Base-by-base conservation (phyloP, 2,797 vertebrate genomes). In the Pristis pectinata region DNA sequence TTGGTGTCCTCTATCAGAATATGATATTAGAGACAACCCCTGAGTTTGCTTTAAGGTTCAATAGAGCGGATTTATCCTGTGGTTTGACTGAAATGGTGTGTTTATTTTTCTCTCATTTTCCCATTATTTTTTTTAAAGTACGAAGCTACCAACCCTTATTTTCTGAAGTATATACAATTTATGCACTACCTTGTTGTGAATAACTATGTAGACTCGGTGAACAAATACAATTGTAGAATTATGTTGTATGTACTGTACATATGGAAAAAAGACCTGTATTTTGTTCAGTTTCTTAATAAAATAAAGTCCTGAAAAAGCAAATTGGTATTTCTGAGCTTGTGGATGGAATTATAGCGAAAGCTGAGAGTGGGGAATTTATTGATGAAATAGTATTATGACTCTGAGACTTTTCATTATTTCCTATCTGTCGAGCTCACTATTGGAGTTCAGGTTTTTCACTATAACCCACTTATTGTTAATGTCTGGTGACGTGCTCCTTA, bases 201-300 rank as follows among this genome's bases (percentile, higher is more conserved):
- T 97, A 97, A 96, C 96, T 95, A 97, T 98, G 97, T 97, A 97
- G 96, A 97, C 95, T 34, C 64, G 72, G 92, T 94, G 72, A 76
- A 74, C 96, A 97, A 79, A 82, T 95, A 93, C 95, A 97, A 95
- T 95, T 97, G 97, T 98, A 98, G 98, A 98, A 98, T 97, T 98
- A 97, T 94, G 97, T 97, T 99, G 98, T 99, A 99, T 98, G 98
- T 99, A 99, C 97, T 99, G 98, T 99, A 99, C 96, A 99, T 99
- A 99, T 96, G 97, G 98, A 98, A 98, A 93, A 98, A 98, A 99
- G 27, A 98, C 98, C 98, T 99, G 98, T 99, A 99, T 99, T 99
- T 99, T 99, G 98, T 98, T 98, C 98, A 98, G 97, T 97, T 97
- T 98, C 97, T 96, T 97, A 97, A 97, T 97, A 97, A 97, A 98